Evolutionary conservation across 2,888 invertebrate species (phyloP).

Genomic region (Leptopterna dolabrata): DNA sequence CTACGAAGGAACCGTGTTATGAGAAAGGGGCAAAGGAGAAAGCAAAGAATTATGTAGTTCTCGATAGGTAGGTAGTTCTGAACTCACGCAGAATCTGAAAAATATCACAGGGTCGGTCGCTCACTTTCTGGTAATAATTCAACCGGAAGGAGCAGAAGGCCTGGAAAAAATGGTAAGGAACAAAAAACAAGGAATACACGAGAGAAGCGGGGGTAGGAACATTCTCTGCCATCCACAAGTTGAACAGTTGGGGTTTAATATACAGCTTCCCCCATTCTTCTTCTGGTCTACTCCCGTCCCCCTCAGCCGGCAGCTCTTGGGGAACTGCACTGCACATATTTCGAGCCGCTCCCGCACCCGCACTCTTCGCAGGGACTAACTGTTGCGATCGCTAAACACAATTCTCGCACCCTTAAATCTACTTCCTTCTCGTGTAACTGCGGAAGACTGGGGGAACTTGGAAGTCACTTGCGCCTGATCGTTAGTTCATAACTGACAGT

Average conservation of each 20-base stretch:
- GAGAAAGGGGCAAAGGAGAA: no score
- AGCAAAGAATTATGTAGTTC: no score
- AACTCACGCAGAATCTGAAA: not conserved
- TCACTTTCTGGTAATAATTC: not conserved
- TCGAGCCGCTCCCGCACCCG: not conserved
- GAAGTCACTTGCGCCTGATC: not conserved
- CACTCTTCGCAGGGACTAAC: not conserved
- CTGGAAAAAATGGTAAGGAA: not conserved
- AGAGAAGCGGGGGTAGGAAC: slow-evolving; percentile 1
- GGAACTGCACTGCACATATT: slow-evolving; percentile 16
- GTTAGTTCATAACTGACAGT: not conserved
- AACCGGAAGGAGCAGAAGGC: not conserved
- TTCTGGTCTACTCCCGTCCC: not conserved
- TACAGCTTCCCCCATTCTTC: not conserved
- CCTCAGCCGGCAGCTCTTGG: not conserved
- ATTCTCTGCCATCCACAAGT: slow-evolving; percentile 24
- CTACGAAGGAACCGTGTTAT: no score
- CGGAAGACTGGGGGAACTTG: not conserved
- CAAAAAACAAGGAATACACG: not conserved
- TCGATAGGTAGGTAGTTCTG: not conserved
- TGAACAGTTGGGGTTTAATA: slow-evolving; percentile 20
- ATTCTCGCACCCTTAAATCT: slow-evolving; percentile 5
- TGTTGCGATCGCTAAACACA: not conserved
- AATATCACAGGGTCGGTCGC: not conserved
- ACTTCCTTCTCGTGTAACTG: not conserved